Base-by-base conservation (phyloP, 2,888 invertebrate species). In the Scaptomyza reducta region DNA sequence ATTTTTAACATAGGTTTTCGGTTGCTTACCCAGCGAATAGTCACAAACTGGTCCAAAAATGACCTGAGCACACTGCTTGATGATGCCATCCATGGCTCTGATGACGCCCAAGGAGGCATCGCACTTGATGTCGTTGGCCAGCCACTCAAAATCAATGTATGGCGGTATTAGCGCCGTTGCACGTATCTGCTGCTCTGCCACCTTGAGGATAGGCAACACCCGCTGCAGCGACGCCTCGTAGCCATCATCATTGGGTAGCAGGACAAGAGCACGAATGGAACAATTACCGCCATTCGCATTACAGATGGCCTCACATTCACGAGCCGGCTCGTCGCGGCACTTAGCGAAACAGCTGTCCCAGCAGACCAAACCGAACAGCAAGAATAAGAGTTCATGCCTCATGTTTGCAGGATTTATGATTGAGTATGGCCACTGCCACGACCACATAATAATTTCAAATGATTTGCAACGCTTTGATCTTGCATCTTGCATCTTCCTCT, bases 31-130 rank as follows among this genome's bases (percentile, higher is more conserved):
- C 55, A 96, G 91, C 29, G 95, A 94, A 90, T 95, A 96, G 86
- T 97, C 97, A 81, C 97, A 97, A 1, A 95, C 93, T 0, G 96
- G 96, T 10, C 97, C 97, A 79, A 97, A 94, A 84, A 96, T 94
- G 0, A 96, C 94, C 85, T 96, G 95, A 0, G 95, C 94, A 90
- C 96, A 96, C 80, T 95, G 94, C 64, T 94, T 92, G 13, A 93
- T 94, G 89, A 95, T 95, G 1, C 95, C 95, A 79, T 96, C 95
- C 80, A 96, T 94, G 1, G 96, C 95, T 0, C 94, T 93, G 51
- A 95, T 94, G 53, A 95, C 94, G 0, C 95, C 96, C 89, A 94
- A 94, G 0, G 95, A 95, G 2, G 95, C 94, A 77, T 95, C 95
- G 73, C 96, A 96, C 66, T 94, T 93, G 87, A 96, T 96, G 89